Evolutionary conservation across 2,113 vertebrate species (phyloP).

Genomic region (Elaphurus davidianus): DNA sequence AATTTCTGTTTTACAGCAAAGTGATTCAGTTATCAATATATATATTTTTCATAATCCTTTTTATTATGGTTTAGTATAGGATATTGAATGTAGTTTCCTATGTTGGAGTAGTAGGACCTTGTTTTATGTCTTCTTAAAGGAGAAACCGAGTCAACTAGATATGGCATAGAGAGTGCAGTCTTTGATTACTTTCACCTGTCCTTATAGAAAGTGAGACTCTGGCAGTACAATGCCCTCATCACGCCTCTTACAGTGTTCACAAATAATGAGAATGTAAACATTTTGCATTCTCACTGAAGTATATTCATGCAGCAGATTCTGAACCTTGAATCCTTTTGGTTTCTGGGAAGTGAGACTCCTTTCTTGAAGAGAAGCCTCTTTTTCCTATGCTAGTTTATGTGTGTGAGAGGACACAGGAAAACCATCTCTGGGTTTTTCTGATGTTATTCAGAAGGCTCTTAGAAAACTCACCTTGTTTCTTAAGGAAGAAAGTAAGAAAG

Average conservation of each 20-base stretch:
- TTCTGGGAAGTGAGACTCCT: not conserved
- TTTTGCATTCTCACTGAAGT: constrained; percentile 8
- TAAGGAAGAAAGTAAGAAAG: not conserved
- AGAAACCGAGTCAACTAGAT: constrained; percentile 41
- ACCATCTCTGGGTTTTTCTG: not conserved
- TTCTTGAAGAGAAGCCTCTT: not conserved
- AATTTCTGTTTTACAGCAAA: not conserved
- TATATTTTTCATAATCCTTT: not conserved
- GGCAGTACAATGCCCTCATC: not conserved
- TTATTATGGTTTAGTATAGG: not conserved
- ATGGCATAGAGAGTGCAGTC: not conserved
- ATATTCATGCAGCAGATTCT: not conserved
- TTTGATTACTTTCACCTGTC: constrained; percentile 13
- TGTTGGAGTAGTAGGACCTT: not conserved
- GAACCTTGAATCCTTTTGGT: constrained; percentile 16
- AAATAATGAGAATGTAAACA: not conserved
- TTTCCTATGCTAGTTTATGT: not conserved
- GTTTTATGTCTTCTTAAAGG: not conserved
- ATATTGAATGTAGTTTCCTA: not conserved
- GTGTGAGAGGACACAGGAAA: not conserved
- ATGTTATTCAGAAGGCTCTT: not conserved
- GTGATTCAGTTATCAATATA: not conserved
- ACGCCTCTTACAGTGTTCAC: not conserved
- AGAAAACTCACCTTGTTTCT: constrained; percentile 10
- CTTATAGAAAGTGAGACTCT: not conserved